Evolutionary conservation across 2,113 vertebrate species (phyloP).

Genomic region (Mus musculus): GRCm39 chr5:150419001-150419500

Average conservation of each 20-base stretch:
- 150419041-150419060: no score
- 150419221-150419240: slow-evolving; percentile 90
- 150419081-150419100: neutral
- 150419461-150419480: neutral
- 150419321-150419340: slow-evolving; percentile 95
- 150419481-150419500: neutral
- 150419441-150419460: neutral
- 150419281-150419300: slow-evolving; percentile 96
- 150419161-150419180: slow-evolving; percentile 98
- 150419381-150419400: neutral
- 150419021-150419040: neutral
- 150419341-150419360: slow-evolving; percentile 96
- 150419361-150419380: slow-evolving; percentile 85
- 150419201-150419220: slow-evolving; percentile 94
- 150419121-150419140: neutral
- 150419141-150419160: slow-evolving; percentile 86
- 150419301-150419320: slow-evolving; percentile 97
- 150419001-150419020: neutral
- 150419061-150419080: neutral
- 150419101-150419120: neutral
- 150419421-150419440: neutral
- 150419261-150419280: slow-evolving; percentile 92
- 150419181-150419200: slow-evolving; percentile 95
- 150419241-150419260: slow-evolving; percentile 84
- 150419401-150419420: neutral